Evolutionary conservation across 2,113 vertebrate genomes (phyloP), one percentile per base, ranked within the genome.

Genomic region (Apistogramma diplotaenia): DNA sequence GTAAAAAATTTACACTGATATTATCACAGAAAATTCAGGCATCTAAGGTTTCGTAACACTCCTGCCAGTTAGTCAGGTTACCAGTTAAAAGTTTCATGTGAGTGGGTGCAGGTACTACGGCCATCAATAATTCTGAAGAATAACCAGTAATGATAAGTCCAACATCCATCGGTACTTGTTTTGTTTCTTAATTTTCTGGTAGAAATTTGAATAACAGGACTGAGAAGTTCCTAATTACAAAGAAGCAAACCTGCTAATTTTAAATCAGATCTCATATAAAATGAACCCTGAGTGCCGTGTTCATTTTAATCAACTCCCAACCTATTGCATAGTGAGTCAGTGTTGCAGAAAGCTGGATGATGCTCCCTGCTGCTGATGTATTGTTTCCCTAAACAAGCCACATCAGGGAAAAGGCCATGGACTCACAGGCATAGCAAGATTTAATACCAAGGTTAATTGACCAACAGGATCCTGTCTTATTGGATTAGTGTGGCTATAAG

Each of bases 391-490:
- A 76, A 84, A 82, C n/a, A 59, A 73, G 51, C 59, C 83, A 49
- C 87, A 76, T 80, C 21, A n/a, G 73, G 81, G 54, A 81, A 73
- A 31, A 83, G 81, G 83, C n/a, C 78, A 10, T 57, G 27, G 74
- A 75, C 80, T 87, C 76, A 19, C 79, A 60, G 87, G 84, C 90
- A 81, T 91, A 93, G 92, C 92, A 86, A 91, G 92, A 89, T 90
- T 75, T 91, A 90, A 91, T 88, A 85, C 90, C 76, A 89, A 93
- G 93, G 93, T 94, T 94, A 94, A 95, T 94, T 94, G 93, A 94
- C 92, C 93, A 92, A 92, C 92, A 92, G 83, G 19, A 82, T 91
- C 84, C 81, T 92, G 92, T 93, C 93, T 89, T 81, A 91, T 89
- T 88, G 84, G 81, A 94, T 95, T 93, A 95, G 77, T 51, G 83